Evolutionary conservation across 1,140 invertebrate species (phyloP), one percentile per base, ranked within the genome.

Genomic region (Drosophila yakuba): DNA sequence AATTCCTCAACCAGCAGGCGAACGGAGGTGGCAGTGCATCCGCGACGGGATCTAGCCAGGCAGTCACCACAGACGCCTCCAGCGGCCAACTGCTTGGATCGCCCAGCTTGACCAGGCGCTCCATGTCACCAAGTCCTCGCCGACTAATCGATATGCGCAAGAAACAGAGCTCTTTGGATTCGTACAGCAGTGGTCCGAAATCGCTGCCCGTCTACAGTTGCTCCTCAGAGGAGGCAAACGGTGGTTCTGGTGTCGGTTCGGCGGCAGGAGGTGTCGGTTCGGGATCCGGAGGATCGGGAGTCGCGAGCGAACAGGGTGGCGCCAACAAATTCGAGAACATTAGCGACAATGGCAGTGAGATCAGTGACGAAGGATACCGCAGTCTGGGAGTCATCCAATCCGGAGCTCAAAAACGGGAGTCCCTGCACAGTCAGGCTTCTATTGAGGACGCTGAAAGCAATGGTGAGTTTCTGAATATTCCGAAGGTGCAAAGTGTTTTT

Each of bases 281-380:
- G 23, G 45, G 5, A 5, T 12, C 23, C 7, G 20, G 10, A 12
- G 20, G 2, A 12, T 23, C 43, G 12, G 60, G 38, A n/a, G 1
- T 32, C 1, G 50, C 12, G 11, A 41, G 39, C 0, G 83, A 88
- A 48, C 83, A 93, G 64, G 90, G 88, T 62, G 91, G 83, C 14
- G 55, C 73, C 8, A 78, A 78, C 54, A 91, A 93, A 55, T 93
- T 93, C 44, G 93, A 94, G 61, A 94, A 95, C 50, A 95, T 96
- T 63, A 96, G 96, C 62, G 97, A 97, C 91, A 97, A 96, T 75
- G 96, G 96, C 3, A 97, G 96, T 60, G 96, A 97, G 90, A 96
- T 97, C 17, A 97, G 96, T 44, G 97, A 97, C 92, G 97, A 97
- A 89, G 97, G 97, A 4, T 97, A 97, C 85, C 94, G 96, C 81